phyloP scores from a whole-genome alignment of 2,113 vertebrate species.

The Psammodynastes pulverulentus region DNA sequence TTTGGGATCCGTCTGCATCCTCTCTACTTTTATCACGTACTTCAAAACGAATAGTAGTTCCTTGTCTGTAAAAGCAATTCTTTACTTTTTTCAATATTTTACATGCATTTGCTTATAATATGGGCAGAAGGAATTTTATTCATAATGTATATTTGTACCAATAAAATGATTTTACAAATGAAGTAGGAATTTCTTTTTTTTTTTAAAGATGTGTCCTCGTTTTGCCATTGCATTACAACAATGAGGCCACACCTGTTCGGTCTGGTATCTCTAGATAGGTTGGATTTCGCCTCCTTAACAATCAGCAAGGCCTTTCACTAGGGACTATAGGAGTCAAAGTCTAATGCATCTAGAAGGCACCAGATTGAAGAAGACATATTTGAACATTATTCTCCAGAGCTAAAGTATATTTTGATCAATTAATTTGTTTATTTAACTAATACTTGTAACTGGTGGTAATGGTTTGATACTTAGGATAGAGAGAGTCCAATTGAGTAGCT shows the following conservation, averaged over 20 bases:
- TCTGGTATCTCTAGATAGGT: background rate
- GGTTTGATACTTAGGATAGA: background rate
- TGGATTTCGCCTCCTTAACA: background rate
- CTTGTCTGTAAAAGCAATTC: conserved; percentile 68
- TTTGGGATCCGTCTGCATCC: conserved; percentile 70
- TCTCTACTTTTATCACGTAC: conserved; percentile 70
- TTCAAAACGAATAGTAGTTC: conserved; percentile 61
- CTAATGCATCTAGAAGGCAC: background rate
- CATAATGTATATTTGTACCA: conserved; percentile 87
- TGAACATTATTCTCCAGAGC: background rate
- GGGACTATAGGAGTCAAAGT: background rate
- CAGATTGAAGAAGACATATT: background rate
- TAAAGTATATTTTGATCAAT: background rate
- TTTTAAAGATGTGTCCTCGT: background rate
- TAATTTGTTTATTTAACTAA: background rate
- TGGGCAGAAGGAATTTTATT: conserved; percentile 80
- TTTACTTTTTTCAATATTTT: conserved; percentile 61
- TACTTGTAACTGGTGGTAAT: background rate
- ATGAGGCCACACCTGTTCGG: background rate
- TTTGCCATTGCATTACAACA: background rate
- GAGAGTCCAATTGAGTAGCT: background rate
- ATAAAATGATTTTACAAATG: conserved; percentile 91
- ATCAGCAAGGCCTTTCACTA: background rate
- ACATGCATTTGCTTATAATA: conserved; percentile 68
- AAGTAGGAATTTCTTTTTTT: conserved; percentile 39